Evolutionary conservation across 2,888 invertebrate genomes (phyloP), one percentile per base, ranked within the genome.

Genomic region (Leucoma salicis): DNA sequence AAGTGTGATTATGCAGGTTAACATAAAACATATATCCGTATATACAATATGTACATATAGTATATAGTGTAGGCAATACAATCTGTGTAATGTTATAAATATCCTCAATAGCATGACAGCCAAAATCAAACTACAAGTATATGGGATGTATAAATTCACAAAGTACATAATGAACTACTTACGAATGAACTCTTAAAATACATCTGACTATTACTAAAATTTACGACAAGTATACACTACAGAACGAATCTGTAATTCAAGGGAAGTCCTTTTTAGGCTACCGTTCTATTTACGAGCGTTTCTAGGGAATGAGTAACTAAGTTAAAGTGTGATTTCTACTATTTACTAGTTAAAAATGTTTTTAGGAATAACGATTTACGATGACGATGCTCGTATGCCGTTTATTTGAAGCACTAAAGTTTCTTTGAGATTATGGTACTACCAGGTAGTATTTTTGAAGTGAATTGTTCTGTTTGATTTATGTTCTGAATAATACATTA

Each of bases 181-280:
- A 1, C 14, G 33, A 53, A 53, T 56, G 49, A 46, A 57, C 56
- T 63, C 55, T 46, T 51, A 55, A 61, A 49, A 53, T 47, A 57
- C 45, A 38, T 44, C 42, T 34, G 38, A 56, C 61, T 60, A 47
- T 63, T 62, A 66, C 46, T 42, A 51, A 74, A 74, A 80, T 81
- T 81, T 79, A 81, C 71, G 77, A 63, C 48, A 49, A 64, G 59
- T 64, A 59, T 63, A 62, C 50, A 48, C 13, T 34, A 42, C 34
- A 27, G 16, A 29, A 10, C 24, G 28, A 72, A 76, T 71, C 68
- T 70, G 69, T 71, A 74, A 73, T 70, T 70, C 63, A 46, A 51
- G 62, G 71, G 77, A 76, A 75, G 66, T 65, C 62, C 54, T 42
- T 66, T 78, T 70, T 63, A 64, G 59, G 62, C 53, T 57, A 27